Conservation (phyloP, 2,113 vertebrate genomes). For the Mustela lutreola region DNA sequence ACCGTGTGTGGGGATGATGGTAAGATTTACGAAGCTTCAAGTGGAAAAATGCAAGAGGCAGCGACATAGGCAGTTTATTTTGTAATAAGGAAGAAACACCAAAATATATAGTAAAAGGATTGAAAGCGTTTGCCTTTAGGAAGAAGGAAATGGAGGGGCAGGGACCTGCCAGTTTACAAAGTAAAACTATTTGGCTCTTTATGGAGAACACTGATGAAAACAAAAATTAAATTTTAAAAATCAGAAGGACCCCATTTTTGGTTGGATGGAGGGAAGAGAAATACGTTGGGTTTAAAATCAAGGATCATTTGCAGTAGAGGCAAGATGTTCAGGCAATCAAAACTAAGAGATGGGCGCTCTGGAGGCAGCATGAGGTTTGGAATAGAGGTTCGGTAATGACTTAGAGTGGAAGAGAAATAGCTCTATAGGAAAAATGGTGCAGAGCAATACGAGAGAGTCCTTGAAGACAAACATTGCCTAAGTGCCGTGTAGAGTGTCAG, state of each 20-base stretch:
- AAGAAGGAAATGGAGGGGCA: background rate
- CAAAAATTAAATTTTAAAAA: constrained; percentile 16
- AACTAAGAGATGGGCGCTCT: background rate
- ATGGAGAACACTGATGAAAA: background rate
- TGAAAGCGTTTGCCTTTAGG: background rate
- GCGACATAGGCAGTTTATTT: background rate
- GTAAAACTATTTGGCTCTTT: background rate
- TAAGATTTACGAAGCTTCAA: background rate
- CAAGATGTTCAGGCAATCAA: background rate
- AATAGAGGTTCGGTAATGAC: background rate
- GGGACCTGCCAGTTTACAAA: background rate
- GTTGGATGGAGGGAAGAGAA: background rate
- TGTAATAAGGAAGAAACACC: background rate
- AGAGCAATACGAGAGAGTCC: background rate
- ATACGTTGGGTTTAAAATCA: background rate
- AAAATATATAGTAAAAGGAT: background rate
- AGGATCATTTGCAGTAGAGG: background rate
- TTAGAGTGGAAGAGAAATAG: constrained; percentile 30
- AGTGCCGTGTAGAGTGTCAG: background rate
- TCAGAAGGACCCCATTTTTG: background rate
- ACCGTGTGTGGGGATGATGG: background rate
- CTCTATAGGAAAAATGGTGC: background rate
- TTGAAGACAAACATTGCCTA: background rate
- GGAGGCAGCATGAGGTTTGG: background rate
- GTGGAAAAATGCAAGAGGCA: background rate